Percentiles rank a stretch among this genome's conserved stretches.
phyloP scores from a whole-genome alignment of 2,888 invertebrate species.

The Stenichneumon culpator region DNA sequence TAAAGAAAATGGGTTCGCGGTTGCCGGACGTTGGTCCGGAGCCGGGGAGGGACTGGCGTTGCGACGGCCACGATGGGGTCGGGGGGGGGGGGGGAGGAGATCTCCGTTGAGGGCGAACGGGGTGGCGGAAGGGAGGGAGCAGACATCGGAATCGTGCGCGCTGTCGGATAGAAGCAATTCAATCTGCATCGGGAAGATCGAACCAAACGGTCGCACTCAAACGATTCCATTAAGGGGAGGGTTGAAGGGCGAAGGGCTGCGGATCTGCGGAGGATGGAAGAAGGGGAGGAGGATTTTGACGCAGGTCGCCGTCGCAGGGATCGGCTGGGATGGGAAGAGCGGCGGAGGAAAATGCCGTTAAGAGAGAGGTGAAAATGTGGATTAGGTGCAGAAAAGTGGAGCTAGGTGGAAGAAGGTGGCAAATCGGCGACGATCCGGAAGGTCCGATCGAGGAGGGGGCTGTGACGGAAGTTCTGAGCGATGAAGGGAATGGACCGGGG shows the following conservation, averaged over 20 bases:
- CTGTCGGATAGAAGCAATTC: conserved; percentile 75
- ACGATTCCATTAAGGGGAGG: conserved; percentile 77
- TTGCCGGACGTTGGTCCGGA: conserved; percentile 15
- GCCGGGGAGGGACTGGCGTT: too few relatives aligned
- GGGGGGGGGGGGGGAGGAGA: conserved; percentile 18
- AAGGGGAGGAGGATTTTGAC: neutral
- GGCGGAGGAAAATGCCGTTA: conserved; percentile 15
- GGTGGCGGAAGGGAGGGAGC: conserved; percentile 34
- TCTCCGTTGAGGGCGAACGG: conserved; percentile 42
- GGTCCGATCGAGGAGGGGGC: neutral
- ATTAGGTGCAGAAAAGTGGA: neutral
- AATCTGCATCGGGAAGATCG: conserved; percentile 78
- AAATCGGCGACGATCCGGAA: neutral
- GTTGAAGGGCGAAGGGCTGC: conserved; percentile 25
- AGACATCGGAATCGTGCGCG: conserved; percentile 65
- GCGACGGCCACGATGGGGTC: too few relatives aligned
- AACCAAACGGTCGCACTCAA: conserved; percentile 74
- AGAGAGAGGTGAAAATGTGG: neutral
- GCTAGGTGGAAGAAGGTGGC: neutral
- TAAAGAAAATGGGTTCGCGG: conserved; percentile 48
- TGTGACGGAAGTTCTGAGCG: conserved; percentile 58
- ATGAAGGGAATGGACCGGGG: neutral
- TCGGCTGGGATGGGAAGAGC: neutral
- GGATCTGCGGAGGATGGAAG: neutral
- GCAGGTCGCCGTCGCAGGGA: neutral